Evolutionary conservation across 2,888 invertebrate genomes (phyloP).

Genomic region (Serrognathus titanus): DNA sequence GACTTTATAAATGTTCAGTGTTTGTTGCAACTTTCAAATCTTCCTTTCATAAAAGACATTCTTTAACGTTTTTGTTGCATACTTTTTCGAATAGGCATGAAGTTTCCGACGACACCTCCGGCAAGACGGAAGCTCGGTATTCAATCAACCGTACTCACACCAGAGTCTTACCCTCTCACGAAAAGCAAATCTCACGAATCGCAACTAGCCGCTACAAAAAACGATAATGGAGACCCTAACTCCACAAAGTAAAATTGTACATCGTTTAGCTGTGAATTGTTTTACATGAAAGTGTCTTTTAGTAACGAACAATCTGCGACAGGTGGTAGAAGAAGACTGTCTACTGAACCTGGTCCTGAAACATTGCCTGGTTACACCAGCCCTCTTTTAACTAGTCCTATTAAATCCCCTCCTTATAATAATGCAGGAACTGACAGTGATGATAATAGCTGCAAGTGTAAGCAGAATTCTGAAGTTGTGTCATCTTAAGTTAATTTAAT

Average conservation of each 20-base stretch:
- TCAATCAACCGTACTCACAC: slow-evolving; percentile 44
- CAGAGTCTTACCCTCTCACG: slow-evolving; percentile 65
- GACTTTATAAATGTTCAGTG: no score
- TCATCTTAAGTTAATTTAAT: not conserved
- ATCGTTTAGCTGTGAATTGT: not conserved
- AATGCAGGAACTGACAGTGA: slow-evolving; percentile 49
- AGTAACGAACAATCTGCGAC: slow-evolving; percentile 40
- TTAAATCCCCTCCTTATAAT: slow-evolving; percentile 59
- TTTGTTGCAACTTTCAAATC: no score
- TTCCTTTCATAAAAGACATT: no score
- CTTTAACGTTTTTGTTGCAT: not conserved
- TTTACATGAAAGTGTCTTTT: slow-evolving; percentile 24
- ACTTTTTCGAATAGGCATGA: slow-evolving; percentile 49
- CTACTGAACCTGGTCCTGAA: slow-evolving; percentile 60
- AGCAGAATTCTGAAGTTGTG: slow-evolving; percentile 18
- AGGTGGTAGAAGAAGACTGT: slow-evolving; percentile 52
- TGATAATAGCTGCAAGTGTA: slow-evolving; percentile 53
- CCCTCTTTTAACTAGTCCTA: slow-evolving; percentile 54
- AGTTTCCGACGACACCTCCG: slow-evolving; percentile 81
- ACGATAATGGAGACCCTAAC: slow-evolving; percentile 51
- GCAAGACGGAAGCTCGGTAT: slow-evolving; percentile 65
- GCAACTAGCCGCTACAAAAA: slow-evolving; percentile 69
- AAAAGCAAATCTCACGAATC: slow-evolving; percentile 93
- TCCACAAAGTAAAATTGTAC: slow-evolving; percentile 37
- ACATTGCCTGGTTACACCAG: slow-evolving; percentile 49